Percentiles rank a stretch among this genome's conserved stretches.
These are phyloP conservation scores for Cepaea hortensis DNA, from an alignment of 2,888 invertebrate species.

Conservation along the genomic window DNA sequence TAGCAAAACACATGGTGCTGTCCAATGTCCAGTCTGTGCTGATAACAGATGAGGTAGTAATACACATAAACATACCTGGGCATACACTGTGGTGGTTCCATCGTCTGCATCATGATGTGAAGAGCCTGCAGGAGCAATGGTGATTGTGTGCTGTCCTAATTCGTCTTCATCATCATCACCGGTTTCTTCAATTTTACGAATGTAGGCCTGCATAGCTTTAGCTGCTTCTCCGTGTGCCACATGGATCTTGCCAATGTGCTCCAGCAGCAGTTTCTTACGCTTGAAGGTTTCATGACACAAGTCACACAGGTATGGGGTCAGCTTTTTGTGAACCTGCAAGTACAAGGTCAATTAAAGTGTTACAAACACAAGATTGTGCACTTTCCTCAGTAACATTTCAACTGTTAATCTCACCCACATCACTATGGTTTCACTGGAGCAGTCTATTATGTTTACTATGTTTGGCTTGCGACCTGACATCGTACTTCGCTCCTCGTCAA, in stretches of 20 bases:
- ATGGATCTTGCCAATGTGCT: constrained; percentile 70
- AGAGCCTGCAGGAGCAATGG: constrained; percentile 53
- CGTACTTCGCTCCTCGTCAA: too few relatives aligned
- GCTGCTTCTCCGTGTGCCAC: constrained; percentile 70
- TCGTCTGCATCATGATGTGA: constrained; percentile 56
- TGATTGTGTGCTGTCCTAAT: constrained; percentile 56
- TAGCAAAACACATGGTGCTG: too few relatives aligned
- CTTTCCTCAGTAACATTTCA: not conserved
- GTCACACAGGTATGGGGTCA: constrained; percentile 71
- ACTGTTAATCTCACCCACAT: too few relatives aligned
- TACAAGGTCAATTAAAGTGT: not conserved
- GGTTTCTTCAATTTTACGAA: constrained; percentile 59
- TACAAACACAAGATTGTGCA: not conserved
- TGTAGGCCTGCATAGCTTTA: constrained; percentile 66
- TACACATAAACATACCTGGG: constrained; percentile 43
- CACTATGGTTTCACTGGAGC: too few relatives aligned
- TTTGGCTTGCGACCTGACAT: too few relatives aligned
- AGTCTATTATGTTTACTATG: too few relatives aligned
- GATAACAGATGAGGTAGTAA: too few relatives aligned
- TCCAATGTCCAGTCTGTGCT: too few relatives aligned
- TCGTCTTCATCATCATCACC: constrained; percentile 67
- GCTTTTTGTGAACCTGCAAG: constrained; percentile 64
- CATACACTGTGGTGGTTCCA: constrained; percentile 57
- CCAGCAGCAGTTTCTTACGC: constrained; percentile 69
- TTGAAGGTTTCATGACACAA: constrained; percentile 73